These are phyloP conservation scores for Lochmaea crataegi DNA, from an alignment of 2,888 invertebrate species.

Conservation along the genomic window DNA sequence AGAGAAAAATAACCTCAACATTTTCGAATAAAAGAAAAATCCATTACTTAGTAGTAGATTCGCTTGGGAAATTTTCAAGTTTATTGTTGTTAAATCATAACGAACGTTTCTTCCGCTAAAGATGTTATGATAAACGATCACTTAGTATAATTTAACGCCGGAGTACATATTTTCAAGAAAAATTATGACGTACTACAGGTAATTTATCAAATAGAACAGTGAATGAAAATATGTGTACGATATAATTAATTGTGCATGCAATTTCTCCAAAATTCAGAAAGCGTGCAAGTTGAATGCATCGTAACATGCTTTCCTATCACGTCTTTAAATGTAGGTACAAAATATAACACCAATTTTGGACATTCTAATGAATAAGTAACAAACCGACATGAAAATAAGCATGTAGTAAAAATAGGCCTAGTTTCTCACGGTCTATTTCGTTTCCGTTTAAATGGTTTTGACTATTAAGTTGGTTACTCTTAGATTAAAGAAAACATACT, in stretches of 20 bases:
- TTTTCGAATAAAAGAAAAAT: background rate
- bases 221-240: conserved; percentile 7
- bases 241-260: conserved; percentile 14
- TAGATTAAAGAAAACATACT: no score
- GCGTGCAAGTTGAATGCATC: conserved; percentile 22
- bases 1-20: background rate
- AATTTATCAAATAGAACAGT: conserved; percentile 23
- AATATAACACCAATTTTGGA: conserved; percentile 10
- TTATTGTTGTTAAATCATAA: background rate
- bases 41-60: background rate
- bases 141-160: background rate
- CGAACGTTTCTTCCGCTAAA: background rate
- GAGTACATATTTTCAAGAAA: background rate
- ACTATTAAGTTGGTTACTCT: no score
- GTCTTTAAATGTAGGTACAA: background rate
- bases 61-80: background rate
- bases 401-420: background rate
- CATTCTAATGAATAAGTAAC: background rate
- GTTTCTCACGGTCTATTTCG: no score
- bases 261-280: conserved; percentile 33
- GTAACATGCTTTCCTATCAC: conserved; percentile 9
- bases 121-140: conserved; percentile 6
- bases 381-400: background rate
- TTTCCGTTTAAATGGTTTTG: no score
- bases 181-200: background rate